Evolutionary conservation across 2,888 invertebrate species (phyloP).

Genomic region (Pandemis heparana): DNA sequence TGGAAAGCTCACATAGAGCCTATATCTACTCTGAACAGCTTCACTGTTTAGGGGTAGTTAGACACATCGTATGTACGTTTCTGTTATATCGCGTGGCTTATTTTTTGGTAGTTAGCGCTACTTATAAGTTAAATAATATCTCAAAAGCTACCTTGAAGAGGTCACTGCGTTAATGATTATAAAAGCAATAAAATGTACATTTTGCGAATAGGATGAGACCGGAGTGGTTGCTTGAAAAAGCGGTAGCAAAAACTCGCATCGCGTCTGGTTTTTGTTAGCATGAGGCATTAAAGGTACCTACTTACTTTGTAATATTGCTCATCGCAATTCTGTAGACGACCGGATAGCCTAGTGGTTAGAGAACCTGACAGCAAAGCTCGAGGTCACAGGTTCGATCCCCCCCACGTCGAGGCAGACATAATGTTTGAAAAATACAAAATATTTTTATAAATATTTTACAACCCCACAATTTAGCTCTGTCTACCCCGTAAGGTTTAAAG

Average conservation of each 20-base stretch:
- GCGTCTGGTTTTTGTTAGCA: conserved; percentile 29
- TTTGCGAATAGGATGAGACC: conserved; percentile 29
- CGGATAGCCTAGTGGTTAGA: no score
- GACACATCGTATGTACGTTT: background rate
- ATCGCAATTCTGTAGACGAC: background rate
- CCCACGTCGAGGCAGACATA: no score
- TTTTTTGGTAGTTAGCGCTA: background rate
- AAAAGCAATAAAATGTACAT: conserved; percentile 27
- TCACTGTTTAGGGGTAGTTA: background rate
- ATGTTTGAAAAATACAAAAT: no score
- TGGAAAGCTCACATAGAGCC: background rate
- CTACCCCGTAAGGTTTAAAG: no score
- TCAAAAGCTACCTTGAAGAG: conserved; percentile 29
- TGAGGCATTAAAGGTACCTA: conserved; percentile 13
- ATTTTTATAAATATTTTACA: no score
- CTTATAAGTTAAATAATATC: background rate
- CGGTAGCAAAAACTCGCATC: conserved; percentile 31
- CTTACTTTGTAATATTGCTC: conserved; percentile 16
- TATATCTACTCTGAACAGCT: background rate
- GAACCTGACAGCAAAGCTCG: no score
- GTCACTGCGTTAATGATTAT: conserved; percentile 18
- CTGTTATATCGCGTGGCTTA: background rate
- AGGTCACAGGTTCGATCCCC: no score
- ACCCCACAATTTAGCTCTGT: no score
- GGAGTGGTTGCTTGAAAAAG: conserved; percentile 25